Evolutionary conservation across 2,888 invertebrate genomes (phyloP).

Genomic region (Ornithoptera alexandrae): DNA sequence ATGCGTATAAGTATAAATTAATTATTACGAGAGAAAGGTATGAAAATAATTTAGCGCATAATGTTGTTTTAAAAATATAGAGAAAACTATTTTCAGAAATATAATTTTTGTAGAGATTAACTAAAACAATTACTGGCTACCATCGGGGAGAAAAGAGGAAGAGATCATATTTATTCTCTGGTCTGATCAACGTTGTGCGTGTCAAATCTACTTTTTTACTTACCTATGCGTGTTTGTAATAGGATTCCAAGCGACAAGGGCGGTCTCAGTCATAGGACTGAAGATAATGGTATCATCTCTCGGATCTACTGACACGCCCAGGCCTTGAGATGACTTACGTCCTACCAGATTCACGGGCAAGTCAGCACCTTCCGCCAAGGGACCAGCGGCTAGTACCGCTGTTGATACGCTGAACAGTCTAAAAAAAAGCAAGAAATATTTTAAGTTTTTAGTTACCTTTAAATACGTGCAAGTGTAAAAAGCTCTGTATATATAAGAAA

Average conservation of each 20-base stretch:
- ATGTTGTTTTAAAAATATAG: too few relatives aligned
- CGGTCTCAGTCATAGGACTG: conserved; percentile 89
- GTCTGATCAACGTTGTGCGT: too few relatives aligned
- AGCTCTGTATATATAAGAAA: too few relatives aligned
- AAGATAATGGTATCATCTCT: conserved; percentile 87
- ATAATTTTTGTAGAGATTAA: too few relatives aligned
- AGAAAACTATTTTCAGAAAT: too few relatives aligned
- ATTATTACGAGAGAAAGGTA: too few relatives aligned
- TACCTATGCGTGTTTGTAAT: conserved; percentile 84
- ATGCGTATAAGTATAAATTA: too few relatives aligned
- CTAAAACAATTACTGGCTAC: too few relatives aligned
- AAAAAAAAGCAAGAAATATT: conserved; percentile 21
- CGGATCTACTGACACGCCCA: conserved; percentile 86
- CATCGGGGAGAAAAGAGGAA: too few relatives aligned
- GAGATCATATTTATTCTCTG: too few relatives aligned
- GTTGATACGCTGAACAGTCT: conserved; percentile 89
- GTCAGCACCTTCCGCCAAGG: conserved; percentile 84
- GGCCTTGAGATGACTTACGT: conserved; percentile 90
- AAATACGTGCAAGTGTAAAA: neutral
- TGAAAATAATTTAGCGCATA: too few relatives aligned
- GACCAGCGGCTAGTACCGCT: conserved; percentile 85
- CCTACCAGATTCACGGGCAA: conserved; percentile 89
- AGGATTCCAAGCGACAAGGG: conserved; percentile 90
- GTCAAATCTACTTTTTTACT: neutral
- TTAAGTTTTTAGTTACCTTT: neutral